These are phyloP conservation scores for Eudasyphora cyanicolor DNA, from an alignment of 2,888 invertebrate genomes.

Conservation along the genomic window DNA sequence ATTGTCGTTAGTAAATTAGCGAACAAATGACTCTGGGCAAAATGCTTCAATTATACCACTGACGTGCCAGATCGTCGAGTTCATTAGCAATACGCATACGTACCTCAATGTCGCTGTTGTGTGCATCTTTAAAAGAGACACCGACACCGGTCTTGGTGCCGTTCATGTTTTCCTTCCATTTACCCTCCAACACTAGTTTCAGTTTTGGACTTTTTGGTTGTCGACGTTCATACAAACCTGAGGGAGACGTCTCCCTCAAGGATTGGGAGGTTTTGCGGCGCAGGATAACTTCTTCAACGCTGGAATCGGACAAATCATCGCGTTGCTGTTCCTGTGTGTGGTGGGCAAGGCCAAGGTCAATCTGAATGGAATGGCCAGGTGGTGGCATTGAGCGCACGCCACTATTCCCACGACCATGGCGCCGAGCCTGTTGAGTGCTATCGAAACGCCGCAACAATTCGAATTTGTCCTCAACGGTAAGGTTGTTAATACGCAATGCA, in stretches of 20 bases:
- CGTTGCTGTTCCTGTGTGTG: slow-evolving; percentile 23
- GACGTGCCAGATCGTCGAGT: too few relatives aligned
- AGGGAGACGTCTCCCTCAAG: slow-evolving; percentile 46
- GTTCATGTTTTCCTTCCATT: background rate
- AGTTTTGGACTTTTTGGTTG: slow-evolving; percentile 74
- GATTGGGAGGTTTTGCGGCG: slow-evolving; percentile 67
- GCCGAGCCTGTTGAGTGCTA: slow-evolving; percentile 32
- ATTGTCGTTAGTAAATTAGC: too few relatives aligned
- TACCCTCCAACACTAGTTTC: slow-evolving; percentile 69
- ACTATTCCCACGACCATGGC: slow-evolving; percentile 32
- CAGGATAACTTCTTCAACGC: slow-evolving; percentile 66
- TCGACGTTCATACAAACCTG: slow-evolving; percentile 73
- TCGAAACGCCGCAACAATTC: slow-evolving; percentile 68
- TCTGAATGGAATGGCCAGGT: slow-evolving; percentile 18
- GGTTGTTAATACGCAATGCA: slow-evolving; percentile 74
- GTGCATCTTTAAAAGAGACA: background rate
- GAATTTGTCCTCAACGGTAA: slow-evolving; percentile 70
- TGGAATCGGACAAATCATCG: slow-evolving; percentile 59
- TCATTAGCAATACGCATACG: background rate
- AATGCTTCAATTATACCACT: too few relatives aligned
- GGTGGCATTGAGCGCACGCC: slow-evolving; percentile 12
- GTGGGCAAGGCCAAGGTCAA: slow-evolving; percentile 40
- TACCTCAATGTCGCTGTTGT: slow-evolving; percentile 13
- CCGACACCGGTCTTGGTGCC: background rate
- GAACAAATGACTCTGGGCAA: too few relatives aligned